phyloP scores from a whole-genome alignment of 2,888 invertebrate genomes.

The Lasioglossum figueresi region DNA sequence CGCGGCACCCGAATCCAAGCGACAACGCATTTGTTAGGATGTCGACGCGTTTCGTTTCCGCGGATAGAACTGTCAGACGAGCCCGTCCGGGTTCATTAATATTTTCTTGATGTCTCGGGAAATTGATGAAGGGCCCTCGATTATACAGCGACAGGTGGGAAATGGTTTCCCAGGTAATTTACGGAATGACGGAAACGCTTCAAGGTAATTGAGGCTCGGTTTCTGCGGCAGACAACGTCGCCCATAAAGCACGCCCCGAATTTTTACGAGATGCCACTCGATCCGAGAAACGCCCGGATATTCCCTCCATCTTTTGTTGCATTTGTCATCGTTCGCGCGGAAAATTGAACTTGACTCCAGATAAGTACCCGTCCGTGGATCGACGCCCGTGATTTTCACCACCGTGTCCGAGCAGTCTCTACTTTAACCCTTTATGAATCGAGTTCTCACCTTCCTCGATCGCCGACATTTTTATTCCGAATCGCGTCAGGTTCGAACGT shows the following conservation, averaged over 20 bases:
- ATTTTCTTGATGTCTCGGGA: conserved; percentile 18
- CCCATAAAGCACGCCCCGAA: conserved; percentile 19
- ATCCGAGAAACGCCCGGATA: conserved; percentile 17
- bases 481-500: no score
- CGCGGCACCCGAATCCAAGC: background rate
- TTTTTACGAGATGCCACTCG: conserved; percentile 31
- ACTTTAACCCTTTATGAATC: background rate
- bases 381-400: background rate
- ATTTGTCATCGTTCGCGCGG: conserved; percentile 14
- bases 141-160: conserved; percentile 34
- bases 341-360: background rate
- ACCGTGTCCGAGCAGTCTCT: background rate
- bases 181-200: conserved; percentile 1
- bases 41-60: conserved; percentile 16
- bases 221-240: conserved; percentile 19
- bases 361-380: background rate
- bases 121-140: conserved; percentile 32
- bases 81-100: conserved; percentile 33
- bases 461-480: background rate
- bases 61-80: background rate
- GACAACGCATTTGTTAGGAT: conserved; percentile 18
- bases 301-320: conserved; percentile 8
- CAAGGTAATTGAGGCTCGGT: conserved; percentile 7
- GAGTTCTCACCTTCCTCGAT: background rate
- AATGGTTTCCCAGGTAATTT: conserved; percentile 25